Conservation (phyloP, 2,113 vertebrate species). For the Pangasianodon gigas region DNA sequence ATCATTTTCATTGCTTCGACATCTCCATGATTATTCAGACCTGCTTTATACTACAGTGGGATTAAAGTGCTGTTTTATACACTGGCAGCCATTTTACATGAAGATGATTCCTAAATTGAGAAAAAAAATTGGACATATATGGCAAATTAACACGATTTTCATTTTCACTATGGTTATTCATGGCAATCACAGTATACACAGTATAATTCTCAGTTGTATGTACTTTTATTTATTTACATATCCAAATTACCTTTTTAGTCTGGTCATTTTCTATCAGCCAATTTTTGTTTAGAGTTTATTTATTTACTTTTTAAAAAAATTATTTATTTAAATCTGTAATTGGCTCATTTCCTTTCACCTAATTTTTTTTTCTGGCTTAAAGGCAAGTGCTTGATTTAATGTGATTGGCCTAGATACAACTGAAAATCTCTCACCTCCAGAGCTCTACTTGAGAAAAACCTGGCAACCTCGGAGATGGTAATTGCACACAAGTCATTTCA, state of each 20-base stretch:
- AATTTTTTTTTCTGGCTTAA: background rate
- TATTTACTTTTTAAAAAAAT: background rate
- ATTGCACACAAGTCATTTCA: slow-evolving; percentile 10
- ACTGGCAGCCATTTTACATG: background rate
- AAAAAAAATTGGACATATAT: background rate
- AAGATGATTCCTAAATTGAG: background rate
- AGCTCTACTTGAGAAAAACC: background rate
- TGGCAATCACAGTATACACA: no score
- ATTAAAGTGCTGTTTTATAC: background rate
- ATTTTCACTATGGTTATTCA: background rate
- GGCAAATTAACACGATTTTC: background rate
- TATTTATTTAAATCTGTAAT: background rate
- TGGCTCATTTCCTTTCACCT: background rate
- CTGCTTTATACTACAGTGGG: background rate
- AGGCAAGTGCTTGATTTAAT: background rate
- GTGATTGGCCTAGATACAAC: background rate
- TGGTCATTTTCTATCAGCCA: background rate
- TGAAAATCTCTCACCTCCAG: background rate
- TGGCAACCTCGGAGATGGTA: slow-evolving; percentile 7
- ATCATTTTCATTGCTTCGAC: background rate
- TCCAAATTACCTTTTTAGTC: background rate
- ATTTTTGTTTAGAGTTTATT: background rate
- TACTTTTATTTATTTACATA: background rate
- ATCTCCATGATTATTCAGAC: background rate
- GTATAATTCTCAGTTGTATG: background rate